Evolutionary conservation across 1,140 invertebrate genomes (phyloP).

Genomic region (Macrocentrus cingulum): DNA sequence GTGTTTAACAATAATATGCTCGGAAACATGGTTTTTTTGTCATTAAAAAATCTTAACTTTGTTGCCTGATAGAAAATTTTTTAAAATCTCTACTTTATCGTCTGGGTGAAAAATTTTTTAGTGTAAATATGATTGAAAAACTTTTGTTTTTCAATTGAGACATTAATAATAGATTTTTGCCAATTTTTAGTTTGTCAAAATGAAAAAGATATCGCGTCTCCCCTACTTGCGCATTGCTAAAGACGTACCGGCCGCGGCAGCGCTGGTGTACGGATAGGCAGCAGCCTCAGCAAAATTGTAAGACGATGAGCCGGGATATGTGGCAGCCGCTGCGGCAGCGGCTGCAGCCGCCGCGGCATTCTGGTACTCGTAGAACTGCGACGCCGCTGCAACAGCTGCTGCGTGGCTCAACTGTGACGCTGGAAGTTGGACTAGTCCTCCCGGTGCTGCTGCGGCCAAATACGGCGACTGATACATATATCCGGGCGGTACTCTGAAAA

Average conservation of each 20-base stretch:
- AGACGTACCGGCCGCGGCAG: constrained; percentile 60
- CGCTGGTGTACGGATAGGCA: constrained; percentile 68
- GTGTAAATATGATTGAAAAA: no score
- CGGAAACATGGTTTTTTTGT: no score
- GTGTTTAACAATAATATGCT: no score
- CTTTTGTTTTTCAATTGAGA: not conserved
- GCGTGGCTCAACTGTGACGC: constrained; percentile 69
- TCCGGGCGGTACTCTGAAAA: constrained; percentile 71
- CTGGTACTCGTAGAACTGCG: constrained; percentile 75
- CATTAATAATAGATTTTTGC: not conserved
- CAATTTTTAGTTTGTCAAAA: not conserved
- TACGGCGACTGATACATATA: constrained; percentile 75
- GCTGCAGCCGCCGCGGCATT: constrained; percentile 62
- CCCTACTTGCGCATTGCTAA: constrained; percentile 45
- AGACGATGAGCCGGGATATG: constrained; percentile 68
- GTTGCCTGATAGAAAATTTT: not conserved
- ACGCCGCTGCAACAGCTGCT: constrained; percentile 70
- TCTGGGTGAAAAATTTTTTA: no score
- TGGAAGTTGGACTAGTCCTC: constrained; percentile 67
- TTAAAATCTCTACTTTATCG: no score
- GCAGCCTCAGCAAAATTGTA: constrained; percentile 67
- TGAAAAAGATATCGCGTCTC: constrained; percentile 17
- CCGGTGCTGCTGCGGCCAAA: constrained; percentile 64
- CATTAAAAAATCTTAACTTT: no score
- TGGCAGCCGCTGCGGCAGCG: constrained; percentile 67